A percentile compares a stretch with the other conserved stretches of the same genome.
Conservation (phyloP, 1,140 invertebrate species). For the Himalopsyche phryganea region DNA sequence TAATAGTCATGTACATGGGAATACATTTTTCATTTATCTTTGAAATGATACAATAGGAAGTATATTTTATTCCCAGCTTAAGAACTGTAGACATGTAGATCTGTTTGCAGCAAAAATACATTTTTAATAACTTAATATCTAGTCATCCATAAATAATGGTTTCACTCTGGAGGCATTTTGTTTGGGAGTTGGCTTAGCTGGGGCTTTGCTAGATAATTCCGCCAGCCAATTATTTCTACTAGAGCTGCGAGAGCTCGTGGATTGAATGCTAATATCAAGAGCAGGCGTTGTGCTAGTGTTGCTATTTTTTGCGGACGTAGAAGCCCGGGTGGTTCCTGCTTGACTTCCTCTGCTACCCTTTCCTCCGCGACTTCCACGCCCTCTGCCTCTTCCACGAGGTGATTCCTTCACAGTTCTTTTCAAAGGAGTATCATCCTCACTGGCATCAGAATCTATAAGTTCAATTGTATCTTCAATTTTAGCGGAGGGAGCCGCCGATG, state of each 20-base stretch:
- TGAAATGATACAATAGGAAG: too few species aligned
- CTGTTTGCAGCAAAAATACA: background rate
- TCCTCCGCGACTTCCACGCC: slow-evolving; percentile 26
- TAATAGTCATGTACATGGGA: too few species aligned
- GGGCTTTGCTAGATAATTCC: slow-evolving; percentile 5
- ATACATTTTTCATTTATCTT: too few species aligned
- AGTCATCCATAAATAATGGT: slow-evolving; percentile 8
- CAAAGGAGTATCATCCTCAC: slow-evolving; percentile 12
- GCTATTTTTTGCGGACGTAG: background rate
- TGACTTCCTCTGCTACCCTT: slow-evolving; percentile 24
- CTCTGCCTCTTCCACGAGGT: slow-evolving; percentile 21
- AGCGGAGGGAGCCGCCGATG: background rate
- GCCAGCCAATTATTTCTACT: slow-evolving; percentile 17
- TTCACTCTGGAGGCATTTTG: slow-evolving; percentile 3
- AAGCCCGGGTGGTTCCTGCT: slow-evolving; percentile 1
- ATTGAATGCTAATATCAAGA: slow-evolving; percentile 4
- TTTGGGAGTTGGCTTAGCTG: background rate
- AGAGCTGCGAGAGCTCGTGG: background rate
- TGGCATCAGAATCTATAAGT: background rate
- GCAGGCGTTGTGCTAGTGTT: slow-evolving; percentile 6
- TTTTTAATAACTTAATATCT: background rate
- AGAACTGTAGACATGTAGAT: too few species aligned
- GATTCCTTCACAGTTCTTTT: background rate
- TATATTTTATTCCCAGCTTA: too few species aligned
- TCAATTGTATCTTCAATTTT: background rate